Percentiles rank a stretch among this genome's conserved stretches.
Evolutionary conservation across 1,140 invertebrate genomes (phyloP).

Genomic region (Hestina assimilis): DNA sequence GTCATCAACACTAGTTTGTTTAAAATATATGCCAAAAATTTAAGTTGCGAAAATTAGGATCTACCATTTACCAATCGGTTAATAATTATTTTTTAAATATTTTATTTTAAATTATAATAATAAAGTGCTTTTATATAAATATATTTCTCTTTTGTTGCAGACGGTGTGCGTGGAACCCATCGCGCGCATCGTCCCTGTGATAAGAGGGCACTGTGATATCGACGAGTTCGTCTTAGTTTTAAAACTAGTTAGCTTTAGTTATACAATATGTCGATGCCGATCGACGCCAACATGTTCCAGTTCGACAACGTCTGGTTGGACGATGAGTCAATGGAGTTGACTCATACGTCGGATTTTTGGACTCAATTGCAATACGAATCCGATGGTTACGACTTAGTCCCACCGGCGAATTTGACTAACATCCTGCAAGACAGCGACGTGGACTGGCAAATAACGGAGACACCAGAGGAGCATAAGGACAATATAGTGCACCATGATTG

Average conservation of each 20-base stretch:
- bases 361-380: conserved; percentile 63
- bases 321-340: conserved; percentile 54
- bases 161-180: conserved; percentile 71
- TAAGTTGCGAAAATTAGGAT: too few species aligned
- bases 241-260: conserved; percentile 72
- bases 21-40: too few species aligned
- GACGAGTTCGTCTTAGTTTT: conserved; percentile 76
- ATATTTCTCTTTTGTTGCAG: conserved; percentile 66
- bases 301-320: conserved; percentile 69
- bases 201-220: conserved; percentile 76
- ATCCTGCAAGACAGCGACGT: conserved; percentile 50
- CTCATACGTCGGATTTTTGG: conserved; percentile 69
- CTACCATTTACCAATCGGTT: not conserved
- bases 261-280: conserved; percentile 60
- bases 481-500: conserved; percentile 75
- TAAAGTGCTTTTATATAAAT: conserved; percentile 22
- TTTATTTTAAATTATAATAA: conserved; percentile 21
- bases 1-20: conserved; percentile 55
- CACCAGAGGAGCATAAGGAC: conserved; percentile 60
- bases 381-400: conserved; percentile 52
- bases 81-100: conserved; percentile 5
- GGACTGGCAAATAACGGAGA: conserved; percentile 58
- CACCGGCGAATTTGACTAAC: conserved; percentile 45
- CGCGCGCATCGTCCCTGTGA: conserved; percentile 75
- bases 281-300: conserved; percentile 52